Percentiles rank a stretch among this genome's conserved stretches.
Evolutionary conservation across 2,888 invertebrate species (phyloP).

Genomic region (Hirtodrosophila trivittata): DNA sequence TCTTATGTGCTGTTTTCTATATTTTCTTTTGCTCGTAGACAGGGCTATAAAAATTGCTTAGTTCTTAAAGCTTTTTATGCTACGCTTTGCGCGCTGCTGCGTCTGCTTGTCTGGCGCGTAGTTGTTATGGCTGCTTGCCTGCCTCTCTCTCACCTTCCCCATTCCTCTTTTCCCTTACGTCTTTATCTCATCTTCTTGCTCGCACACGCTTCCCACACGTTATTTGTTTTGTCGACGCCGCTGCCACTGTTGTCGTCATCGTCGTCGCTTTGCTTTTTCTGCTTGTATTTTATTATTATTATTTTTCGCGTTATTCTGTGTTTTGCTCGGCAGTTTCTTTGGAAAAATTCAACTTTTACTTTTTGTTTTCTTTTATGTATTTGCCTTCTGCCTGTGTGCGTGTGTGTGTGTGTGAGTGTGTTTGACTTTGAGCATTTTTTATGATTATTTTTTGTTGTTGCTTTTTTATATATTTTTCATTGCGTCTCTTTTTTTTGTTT

Average conservation of each 20-base stretch:
- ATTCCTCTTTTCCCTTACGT: conserved; percentile 31
- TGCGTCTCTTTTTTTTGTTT: conserved; percentile 62
- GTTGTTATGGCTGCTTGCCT: conserved; percentile 52
- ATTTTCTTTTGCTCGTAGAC: conserved; percentile 67
- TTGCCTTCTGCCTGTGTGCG: conserved; percentile 52
- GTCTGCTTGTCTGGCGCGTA: conserved; percentile 65
- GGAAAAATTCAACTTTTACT: conserved; percentile 81
- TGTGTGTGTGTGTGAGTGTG: conserved; percentile 37
- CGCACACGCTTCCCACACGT: conserved; percentile 63
- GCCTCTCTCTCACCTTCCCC: conserved; percentile 21
- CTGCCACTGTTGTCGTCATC: conserved; percentile 23
- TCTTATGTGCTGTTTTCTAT: conserved; percentile 62
- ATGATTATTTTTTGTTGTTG: conserved; percentile 62
- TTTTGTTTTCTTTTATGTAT: conserved; percentile 70
- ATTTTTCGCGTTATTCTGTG: conserved; percentile 79
- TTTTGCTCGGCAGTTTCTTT: conserved; percentile 78
- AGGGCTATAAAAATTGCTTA: conserved; percentile 72
- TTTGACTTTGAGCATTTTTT: conserved; percentile 67
- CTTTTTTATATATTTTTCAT: conserved; percentile 49
- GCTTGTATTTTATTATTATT: conserved; percentile 79
- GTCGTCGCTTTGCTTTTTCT: conserved; percentile 52
- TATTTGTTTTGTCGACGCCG: conserved; percentile 61
- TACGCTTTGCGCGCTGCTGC: conserved; percentile 58
- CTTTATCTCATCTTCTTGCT: conserved; percentile 60
- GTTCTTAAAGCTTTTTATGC: conserved; percentile 58